These are phyloP conservation scores for Dolichoris vasculosae DNA, from an alignment of 1,140 invertebrate species.

Conservation along the genomic window DNA sequence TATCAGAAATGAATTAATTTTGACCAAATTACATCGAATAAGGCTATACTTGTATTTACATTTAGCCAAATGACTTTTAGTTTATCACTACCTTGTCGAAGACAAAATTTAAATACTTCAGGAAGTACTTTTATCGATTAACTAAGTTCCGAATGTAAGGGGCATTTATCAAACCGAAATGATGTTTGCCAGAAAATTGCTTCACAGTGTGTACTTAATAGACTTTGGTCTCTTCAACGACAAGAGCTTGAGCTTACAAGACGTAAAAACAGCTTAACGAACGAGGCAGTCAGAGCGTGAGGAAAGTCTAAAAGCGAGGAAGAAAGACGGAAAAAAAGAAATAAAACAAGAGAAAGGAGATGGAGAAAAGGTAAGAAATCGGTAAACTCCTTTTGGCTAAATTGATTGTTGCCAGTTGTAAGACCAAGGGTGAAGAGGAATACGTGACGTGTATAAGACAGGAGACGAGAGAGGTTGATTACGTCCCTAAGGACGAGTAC, in stretches of 20 bases:
- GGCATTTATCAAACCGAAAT: constrained; percentile 27
- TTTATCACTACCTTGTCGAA: neutral
- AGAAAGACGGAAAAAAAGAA: constrained; percentile 10
- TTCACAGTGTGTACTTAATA: constrained; percentile 21
- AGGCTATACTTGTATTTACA: neutral
- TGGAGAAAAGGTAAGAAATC: constrained; percentile 21
- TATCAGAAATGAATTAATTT: neutral
- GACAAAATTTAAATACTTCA: constrained; percentile 13
- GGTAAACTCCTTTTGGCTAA: constrained; percentile 50
- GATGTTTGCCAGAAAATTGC: constrained; percentile 23
- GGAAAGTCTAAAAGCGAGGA: neutral
- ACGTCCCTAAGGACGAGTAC: constrained; percentile 44
- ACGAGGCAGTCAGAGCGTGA: neutral
- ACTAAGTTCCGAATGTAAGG: neutral
- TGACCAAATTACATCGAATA: neutral
- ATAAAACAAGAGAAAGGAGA: neutral
- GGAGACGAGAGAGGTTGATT: constrained; percentile 46
- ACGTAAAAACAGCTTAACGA: constrained; percentile 50
- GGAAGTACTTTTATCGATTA: constrained; percentile 6
- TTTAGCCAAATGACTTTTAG: neutral
- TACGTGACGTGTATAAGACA: constrained; percentile 52
- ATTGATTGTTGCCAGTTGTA: constrained; percentile 53
- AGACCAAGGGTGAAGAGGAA: constrained; percentile 26
- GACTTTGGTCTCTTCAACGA: constrained; percentile 6
- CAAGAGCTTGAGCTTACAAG: constrained; percentile 22